Base-by-base conservation (phyloP, 2,888 invertebrate genomes). In the Eupeodes luniger region DNA sequence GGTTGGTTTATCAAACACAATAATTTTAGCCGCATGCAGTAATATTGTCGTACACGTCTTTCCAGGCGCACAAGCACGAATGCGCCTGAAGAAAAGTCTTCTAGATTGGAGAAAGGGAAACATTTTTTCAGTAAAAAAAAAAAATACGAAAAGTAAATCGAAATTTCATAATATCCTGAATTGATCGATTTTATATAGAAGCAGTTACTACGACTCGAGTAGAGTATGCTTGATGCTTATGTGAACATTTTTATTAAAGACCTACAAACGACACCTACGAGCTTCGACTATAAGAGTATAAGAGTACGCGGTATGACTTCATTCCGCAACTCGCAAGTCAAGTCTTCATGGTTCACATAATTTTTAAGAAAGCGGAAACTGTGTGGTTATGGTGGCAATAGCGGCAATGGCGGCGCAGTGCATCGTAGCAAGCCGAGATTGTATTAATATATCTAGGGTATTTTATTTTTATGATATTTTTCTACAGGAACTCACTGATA, bases 141-240 rank as follows among this genome's bases (percentile, higher is more conserved):
- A 10, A 6, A 19, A 4, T 4, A 49, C 34, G 70, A 79, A 36
- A 83, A 79, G 80, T 72, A 77, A 83, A 87, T 87, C 79, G 80
- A 66, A 84, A 85, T 88, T 80, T 81, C 75, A 75, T 47, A 72
- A 57, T 81, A 85, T 88, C 84, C 88, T 66, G 78, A 88, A 88
- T 70, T 85, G 85, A 88, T 88, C 85, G 88, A 88, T 85, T 88
- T 81, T 85, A 62, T 77, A 75, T 70, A 82, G 64, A 84, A 27
- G 66, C 10, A 81, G 75, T 78, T 78, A 88, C 53, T 53, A 12
- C 14, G 27, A 27, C 40, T 40, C 40, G 5, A 9, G 5, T 40
- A 40, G 40, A 7, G 40, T 40, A 40, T n/a, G 27, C 77, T 84
- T 81, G 77, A 67, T 85, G 69, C 81, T 67, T 85, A 67, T 85